A percentile compares a stretch with the other conserved stretches of the same genome.
Evolutionary conservation across 2,888 invertebrate species (phyloP).

Genomic region (Heteropelma amictum): DNA sequence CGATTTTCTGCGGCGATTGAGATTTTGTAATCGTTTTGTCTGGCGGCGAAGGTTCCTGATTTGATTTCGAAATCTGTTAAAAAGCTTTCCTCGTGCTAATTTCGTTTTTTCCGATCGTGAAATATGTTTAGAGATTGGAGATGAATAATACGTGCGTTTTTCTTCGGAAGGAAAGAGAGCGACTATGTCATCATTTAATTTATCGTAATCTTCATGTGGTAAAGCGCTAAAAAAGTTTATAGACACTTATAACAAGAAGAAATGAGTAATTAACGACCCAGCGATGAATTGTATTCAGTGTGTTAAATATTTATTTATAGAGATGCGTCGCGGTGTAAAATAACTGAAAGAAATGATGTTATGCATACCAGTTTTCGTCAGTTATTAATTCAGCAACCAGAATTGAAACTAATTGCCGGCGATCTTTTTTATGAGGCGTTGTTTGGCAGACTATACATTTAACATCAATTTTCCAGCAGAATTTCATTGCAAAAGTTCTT

Average conservation of each 20-base stretch:
- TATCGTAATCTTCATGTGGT: conserved; percentile 11
- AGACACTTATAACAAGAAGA: background rate
- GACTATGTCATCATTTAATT: conserved; percentile 24
- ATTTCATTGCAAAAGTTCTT: background rate
- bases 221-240: conserved; percentile 12
- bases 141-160: conserved; percentile 28
- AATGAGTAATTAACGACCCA: too few species aligned
- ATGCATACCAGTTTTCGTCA: conserved; percentile 11
- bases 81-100: conserved; percentile 24
- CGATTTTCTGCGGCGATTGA: too few species aligned
- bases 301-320: too few species aligned
- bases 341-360: background rate
- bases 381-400: background rate
- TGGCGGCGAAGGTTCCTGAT: conserved; percentile 16
- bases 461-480: conserved; percentile 18
- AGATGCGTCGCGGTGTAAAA: too few species aligned
- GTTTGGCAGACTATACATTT: background rate
- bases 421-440: background rate
- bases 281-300: too few species aligned
- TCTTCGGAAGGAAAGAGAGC: conserved; percentile 27
- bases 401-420: background rate
- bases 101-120: conserved; percentile 18
- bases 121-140: conserved; percentile 12
- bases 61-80: conserved; percentile 37
- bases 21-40: background rate